These are phyloP conservation scores for Epizoanthus rinbou DNA, from an alignment of 92 coral and sea anemone genomes.

Conservation along the genomic window DNA sequence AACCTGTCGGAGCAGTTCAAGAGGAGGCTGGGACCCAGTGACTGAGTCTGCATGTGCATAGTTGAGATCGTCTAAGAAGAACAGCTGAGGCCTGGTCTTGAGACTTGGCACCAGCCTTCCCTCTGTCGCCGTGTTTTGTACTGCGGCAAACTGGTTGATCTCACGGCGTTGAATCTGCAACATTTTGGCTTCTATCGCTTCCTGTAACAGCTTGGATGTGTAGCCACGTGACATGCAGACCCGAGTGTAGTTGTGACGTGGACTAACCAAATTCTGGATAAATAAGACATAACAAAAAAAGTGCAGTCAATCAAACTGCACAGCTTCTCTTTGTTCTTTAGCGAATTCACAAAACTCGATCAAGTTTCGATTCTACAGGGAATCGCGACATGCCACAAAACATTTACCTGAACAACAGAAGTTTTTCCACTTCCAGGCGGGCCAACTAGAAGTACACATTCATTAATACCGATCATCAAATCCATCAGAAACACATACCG, in stretches of 20 bases:
- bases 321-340: background rate
- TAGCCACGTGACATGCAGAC: constrained; percentile 81
- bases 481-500: constrained; percentile 87
- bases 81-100: constrained; percentile 59
- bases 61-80: constrained; percentile 90
- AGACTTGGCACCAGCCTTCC: constrained; percentile 37
- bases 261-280: constrained; percentile 80
- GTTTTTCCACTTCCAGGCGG: constrained; percentile 88
- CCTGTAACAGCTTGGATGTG: constrained; percentile 80
- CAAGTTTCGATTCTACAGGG: background rate
- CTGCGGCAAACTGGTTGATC: constrained; percentile 53
- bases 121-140: constrained; percentile 36
- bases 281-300: background rate
- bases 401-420: constrained; percentile 83
- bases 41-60: constrained; percentile 72
- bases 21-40: constrained; percentile 79
- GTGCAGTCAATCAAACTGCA: background rate
- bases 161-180: constrained; percentile 73
- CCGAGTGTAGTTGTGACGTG: constrained; percentile 84
- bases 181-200: constrained; percentile 80
- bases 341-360: background rate
- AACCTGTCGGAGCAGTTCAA: constrained; percentile 86
- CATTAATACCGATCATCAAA: constrained; percentile 73
- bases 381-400: too few species aligned
- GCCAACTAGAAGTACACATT: constrained; percentile 91